Evolutionary conservation across 2,113 vertebrate species (phyloP).

Genomic region (Corythornis vintsioides): DNA sequence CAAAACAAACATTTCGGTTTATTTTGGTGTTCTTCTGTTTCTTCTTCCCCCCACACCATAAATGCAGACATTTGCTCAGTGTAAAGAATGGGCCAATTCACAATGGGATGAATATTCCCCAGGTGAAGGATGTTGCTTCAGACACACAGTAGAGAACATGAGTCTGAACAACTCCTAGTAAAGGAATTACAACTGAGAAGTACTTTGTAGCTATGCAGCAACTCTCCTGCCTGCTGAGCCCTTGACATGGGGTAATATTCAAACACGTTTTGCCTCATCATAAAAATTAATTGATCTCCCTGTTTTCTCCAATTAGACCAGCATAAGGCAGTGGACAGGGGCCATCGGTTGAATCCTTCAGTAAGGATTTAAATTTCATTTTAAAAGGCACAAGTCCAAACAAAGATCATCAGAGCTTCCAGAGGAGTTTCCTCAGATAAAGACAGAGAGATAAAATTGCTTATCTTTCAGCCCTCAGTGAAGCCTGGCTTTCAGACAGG

Average conservation of each 20-base stretch:
- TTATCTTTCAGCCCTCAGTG: neutral
- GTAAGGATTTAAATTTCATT: neutral
- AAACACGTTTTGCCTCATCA: neutral
- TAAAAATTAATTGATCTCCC: neutral
- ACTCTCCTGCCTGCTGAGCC: neutral
- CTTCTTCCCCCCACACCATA: neutral
- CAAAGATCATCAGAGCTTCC: neutral
- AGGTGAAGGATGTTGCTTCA: neutral
- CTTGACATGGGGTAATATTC: neutral
- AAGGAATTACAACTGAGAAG: neutral
- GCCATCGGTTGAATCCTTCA: neutral
- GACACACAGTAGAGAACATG: neutral
- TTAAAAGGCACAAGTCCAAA: neutral
- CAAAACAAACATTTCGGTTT: slow-evolving; percentile 30
- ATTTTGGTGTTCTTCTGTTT: neutral
- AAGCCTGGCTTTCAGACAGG: neutral
- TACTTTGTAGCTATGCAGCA: neutral
- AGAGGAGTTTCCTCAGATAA: neutral
- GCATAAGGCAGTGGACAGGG: neutral
- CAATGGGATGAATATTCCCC: neutral
- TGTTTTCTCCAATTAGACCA: neutral
- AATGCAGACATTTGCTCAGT: accelerated
- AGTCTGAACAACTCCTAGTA: neutral
- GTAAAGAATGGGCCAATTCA: neutral
- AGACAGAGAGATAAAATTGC: slow-evolving; percentile 22